Evolutionary conservation across 2,888 invertebrate species (phyloP).

Genomic region (Autographa gamma): DNA sequence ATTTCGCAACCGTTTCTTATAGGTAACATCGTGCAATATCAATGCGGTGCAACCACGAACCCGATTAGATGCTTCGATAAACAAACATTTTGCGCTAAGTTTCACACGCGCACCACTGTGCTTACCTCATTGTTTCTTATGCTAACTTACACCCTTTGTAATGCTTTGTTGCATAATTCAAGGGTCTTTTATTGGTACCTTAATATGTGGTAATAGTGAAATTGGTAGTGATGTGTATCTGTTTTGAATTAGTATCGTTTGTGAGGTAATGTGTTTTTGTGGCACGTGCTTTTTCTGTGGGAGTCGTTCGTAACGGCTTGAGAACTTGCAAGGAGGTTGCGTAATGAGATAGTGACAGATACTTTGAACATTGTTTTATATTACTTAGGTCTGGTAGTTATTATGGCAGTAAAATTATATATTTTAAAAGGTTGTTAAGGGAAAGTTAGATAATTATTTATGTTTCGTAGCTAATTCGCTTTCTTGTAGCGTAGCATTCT

Average conservation of each 20-base stretch:
- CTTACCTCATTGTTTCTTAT: constrained; percentile 72
- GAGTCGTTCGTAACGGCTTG: constrained; percentile 41
- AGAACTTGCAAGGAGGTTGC: constrained; percentile 34
- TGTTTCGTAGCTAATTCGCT: not conserved
- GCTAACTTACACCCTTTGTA: constrained; percentile 65
- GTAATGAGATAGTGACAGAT: constrained; percentile 22
- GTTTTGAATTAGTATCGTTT: constrained; percentile 45
- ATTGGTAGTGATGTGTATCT: constrained; percentile 52
- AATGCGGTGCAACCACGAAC: constrained; percentile 69
- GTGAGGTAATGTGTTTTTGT: constrained; percentile 48
- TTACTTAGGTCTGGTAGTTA: not conserved
- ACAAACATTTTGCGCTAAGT: constrained; percentile 64
- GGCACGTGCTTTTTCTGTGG: constrained; percentile 42
- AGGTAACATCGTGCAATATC: constrained; percentile 74
- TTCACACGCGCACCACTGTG: constrained; percentile 70
- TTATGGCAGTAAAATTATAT: not conserved
- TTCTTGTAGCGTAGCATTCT: not conserved
- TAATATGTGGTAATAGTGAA: constrained; percentile 51
- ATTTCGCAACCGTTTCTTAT: constrained; percentile 69
- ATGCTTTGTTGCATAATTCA: constrained; percentile 70
- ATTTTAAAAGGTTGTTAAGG: not conserved
- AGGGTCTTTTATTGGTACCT: constrained; percentile 52
- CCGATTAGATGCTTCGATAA: constrained; percentile 78
- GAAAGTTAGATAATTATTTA: not conserved
- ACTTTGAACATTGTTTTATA: not conserved